Evolutionary conservation across 2,797 vertebrate genomes (phyloP).

Genomic region (Cygnus olor): DNA sequence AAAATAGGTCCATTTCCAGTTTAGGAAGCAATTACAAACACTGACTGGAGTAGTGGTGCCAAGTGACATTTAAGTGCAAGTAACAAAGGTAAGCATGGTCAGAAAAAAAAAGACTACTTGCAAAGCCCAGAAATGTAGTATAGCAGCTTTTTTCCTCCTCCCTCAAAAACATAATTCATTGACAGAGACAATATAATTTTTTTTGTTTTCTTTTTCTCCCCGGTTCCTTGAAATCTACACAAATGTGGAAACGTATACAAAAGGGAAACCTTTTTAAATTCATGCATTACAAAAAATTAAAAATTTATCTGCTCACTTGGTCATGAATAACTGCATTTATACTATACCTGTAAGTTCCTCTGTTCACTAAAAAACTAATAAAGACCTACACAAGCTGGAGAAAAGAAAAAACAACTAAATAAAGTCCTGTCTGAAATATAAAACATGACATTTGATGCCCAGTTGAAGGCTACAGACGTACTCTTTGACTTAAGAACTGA

Average conservation of each 20-base stretch:
- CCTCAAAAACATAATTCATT: neutral
- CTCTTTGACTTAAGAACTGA: neutral
- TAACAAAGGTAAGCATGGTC: neutral
- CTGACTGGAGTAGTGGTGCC: neutral
- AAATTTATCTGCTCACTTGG: neutral
- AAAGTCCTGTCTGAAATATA: neutral
- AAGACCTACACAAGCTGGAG: neutral
- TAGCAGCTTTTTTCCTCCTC: neutral
- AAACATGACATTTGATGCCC: neutral
- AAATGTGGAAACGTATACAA: neutral
- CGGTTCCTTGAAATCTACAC: neutral
- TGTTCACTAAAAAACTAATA: neutral
- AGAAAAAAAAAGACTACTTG: neutral
- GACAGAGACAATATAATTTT: neutral
- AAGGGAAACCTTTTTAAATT: neutral
- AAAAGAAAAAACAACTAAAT: neutral
- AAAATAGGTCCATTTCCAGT: neutral
- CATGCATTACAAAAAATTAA: neutral
- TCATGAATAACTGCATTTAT: neutral
- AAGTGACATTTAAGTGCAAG: neutral
- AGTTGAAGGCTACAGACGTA: neutral
- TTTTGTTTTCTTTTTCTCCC: neutral
- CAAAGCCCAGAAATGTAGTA: neutral
- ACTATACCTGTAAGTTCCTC: neutral
- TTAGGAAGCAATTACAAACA: neutral